phyloP scores from a whole-genome alignment of 2,113 vertebrate species.

The Pseudorhombus dupliciocellatus region DNA sequence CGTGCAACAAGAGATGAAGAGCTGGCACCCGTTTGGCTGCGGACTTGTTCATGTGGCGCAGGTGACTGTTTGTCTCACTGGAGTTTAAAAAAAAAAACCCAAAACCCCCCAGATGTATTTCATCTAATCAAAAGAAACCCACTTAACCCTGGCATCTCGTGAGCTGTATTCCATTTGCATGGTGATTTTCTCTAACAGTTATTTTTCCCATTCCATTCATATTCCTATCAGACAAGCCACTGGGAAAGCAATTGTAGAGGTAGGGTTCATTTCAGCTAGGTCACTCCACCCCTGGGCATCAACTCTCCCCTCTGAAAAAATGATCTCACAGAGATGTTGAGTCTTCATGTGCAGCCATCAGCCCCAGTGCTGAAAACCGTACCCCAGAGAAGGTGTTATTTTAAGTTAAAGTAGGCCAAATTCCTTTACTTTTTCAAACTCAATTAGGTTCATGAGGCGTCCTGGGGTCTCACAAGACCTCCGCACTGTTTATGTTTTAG shows the following conservation, averaged over 20 bases:
- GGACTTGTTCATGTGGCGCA: constrained; percentile 28
- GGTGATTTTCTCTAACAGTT: constrained; percentile 38
- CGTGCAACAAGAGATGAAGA: constrained; percentile 75
- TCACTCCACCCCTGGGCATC: constrained; percentile 40
- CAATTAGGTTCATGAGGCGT: constrained; percentile 49
- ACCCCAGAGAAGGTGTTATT: constrained; percentile 63
- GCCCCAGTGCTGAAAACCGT: constrained; percentile 26
- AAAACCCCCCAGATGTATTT: background rate
- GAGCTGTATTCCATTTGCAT: background rate
- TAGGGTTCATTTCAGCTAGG: constrained; percentile 36
- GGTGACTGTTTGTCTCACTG: constrained; percentile 26
- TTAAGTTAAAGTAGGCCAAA: constrained; percentile 69
- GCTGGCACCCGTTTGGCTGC: constrained; percentile 39
- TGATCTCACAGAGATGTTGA: constrained; percentile 24
- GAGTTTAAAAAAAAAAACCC: constrained; percentile 31
- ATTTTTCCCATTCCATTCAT: constrained; percentile 27
- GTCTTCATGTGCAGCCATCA: constrained; percentile 34
- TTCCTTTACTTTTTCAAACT: constrained; percentile 47
- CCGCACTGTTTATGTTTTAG: constrained; percentile 48
- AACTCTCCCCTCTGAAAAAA: constrained; percentile 26
- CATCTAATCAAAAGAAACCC: background rate
- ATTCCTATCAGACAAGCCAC: constrained; percentile 5
- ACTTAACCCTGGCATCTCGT: background rate
- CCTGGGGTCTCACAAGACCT: constrained; percentile 38
- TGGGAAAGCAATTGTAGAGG: constrained; percentile 35